Evolutionary conservation across 2,797 vertebrate species (phyloP).

Genomic region (Halcyon smyrnensis): DNA sequence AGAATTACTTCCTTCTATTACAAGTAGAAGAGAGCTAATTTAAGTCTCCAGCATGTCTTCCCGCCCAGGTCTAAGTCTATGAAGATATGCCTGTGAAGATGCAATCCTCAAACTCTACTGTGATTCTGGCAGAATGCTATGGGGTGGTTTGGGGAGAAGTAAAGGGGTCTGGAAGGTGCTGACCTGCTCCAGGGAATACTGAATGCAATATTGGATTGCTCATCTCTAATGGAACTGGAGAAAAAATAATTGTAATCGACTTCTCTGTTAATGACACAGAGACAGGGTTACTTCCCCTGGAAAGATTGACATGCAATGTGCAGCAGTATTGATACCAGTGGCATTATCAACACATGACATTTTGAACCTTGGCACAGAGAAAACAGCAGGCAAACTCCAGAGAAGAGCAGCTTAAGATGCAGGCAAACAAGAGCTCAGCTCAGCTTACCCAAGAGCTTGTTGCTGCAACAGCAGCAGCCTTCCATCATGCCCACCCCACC

Average conservation of each 20-base stretch:
- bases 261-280: slow-evolving; percentile 49
- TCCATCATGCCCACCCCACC: background rate
- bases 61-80: background rate
- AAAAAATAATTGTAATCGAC: slow-evolving; percentile 47
- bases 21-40: background rate
- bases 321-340: background rate
- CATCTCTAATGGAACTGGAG: slow-evolving; percentile 45
- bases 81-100: background rate
- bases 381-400: background rate
- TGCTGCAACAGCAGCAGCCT: background rate
- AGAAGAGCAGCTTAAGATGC: background rate
- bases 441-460: background rate
- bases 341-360: background rate
- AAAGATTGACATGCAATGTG: slow-evolving; percentile 5
- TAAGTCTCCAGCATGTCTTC: background rate
- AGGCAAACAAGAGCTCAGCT: background rate
- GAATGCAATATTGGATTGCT: slow-evolving; percentile 32
- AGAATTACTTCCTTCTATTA: background rate
- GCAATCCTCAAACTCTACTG: background rate
- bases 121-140: background rate
- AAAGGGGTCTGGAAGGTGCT: background rate
- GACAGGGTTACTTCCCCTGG: slow-evolving; percentile 9
- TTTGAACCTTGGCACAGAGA: slow-evolving; percentile 40
- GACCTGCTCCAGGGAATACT: slow-evolving; percentile 36
- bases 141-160: background rate